Base-by-base conservation (phyloP, 2,888 invertebrate genomes). In the Argyra leucocephala region DNA sequence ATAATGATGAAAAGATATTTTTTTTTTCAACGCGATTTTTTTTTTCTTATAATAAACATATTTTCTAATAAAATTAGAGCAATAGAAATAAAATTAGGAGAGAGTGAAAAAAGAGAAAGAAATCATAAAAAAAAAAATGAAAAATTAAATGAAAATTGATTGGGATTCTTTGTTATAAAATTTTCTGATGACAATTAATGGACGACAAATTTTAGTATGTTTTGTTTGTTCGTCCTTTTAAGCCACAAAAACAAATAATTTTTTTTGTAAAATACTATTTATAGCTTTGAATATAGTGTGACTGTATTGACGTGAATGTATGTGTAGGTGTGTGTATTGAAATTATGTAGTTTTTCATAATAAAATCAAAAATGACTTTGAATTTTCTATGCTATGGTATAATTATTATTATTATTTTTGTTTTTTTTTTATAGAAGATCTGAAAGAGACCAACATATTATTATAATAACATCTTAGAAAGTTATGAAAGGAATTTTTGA, bases 341-440 rank as follows among this genome's bases (percentile, higher is more conserved):
- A 48, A 48, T 18, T 48, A 18, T 48, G 48, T 12, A 3, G 15
- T 12, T 18, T 48, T 48, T 18, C 1, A 48, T 18, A 7, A 48
- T 48, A 48, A 48, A 48, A 48, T 48, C 48, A 48, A n/a, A n/a
- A 48, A 48, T 48, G 48, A 48, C 48, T 48, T 48, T 48, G 48
- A 3, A 2, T 5, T 48, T 48, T 18, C n/a, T n/a, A n/a, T n/a
- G n/a, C n/a, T n/a, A n/a, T n/a, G n/a, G n/a, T n/a, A n/a, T n/a
- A n/a, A n/a, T n/a, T n/a, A n/a, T n/a, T n/a, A n/a, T n/a, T n/a
- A n/a, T n/a, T n/a, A n/a, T n/a, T n/a, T n/a, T n/a, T n/a, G n/a
- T n/a, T n/a, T n/a, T n/a, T n/a, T n/a, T n/a, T n/a, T n/a, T n/a
- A n/a, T n/a, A n/a, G n/a, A n/a, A n/a, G n/a, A n/a, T n/a, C n/a